Evolutionary conservation across 2,797 vertebrate genomes (phyloP).

Genomic region (Etheostoma nigrum): DNA sequence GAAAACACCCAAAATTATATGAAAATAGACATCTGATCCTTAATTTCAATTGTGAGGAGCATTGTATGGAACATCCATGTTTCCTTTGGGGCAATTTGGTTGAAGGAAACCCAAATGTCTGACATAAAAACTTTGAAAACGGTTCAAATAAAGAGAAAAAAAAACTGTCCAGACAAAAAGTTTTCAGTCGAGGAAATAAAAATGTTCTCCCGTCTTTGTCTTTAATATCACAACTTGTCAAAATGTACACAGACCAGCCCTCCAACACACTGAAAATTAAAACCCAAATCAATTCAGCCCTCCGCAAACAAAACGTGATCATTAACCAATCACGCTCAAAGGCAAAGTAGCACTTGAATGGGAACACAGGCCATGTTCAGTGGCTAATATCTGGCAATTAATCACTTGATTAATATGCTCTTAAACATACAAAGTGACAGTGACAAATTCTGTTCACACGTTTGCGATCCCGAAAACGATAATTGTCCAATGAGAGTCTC

Average conservation of each 20-base stretch:
- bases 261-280: conserved; percentile 28
- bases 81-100: too few species aligned
- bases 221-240: conserved; percentile 29
- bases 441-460: conserved; percentile 83
- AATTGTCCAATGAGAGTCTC: conserved; percentile 85
- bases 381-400: conserved; percentile 95
- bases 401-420: conserved; percentile 99
- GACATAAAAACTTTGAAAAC: too few species aligned
- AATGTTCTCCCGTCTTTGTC: conserved; percentile 30
- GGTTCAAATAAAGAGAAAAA: neutral
- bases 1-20: too few species aligned
- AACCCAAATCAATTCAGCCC: conserved; percentile 47
- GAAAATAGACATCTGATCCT: too few species aligned
- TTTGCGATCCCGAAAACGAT: conserved; percentile 85
- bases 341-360: conserved; percentile 88
- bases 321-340: conserved; percentile 91
- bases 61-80: too few species aligned
- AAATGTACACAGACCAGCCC: conserved; percentile 4
- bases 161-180: neutral
- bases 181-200: conserved; percentile 11
- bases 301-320: conserved; percentile 86
- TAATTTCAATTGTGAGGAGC: too few species aligned
- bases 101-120: too few species aligned
- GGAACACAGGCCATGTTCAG: conserved; percentile 91
- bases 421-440: conserved; percentile 95